Evolutionary conservation across 2,888 invertebrate genomes (phyloP), one percentile per base, ranked within the genome.

Genomic region (Andrena dorsata): DNA sequence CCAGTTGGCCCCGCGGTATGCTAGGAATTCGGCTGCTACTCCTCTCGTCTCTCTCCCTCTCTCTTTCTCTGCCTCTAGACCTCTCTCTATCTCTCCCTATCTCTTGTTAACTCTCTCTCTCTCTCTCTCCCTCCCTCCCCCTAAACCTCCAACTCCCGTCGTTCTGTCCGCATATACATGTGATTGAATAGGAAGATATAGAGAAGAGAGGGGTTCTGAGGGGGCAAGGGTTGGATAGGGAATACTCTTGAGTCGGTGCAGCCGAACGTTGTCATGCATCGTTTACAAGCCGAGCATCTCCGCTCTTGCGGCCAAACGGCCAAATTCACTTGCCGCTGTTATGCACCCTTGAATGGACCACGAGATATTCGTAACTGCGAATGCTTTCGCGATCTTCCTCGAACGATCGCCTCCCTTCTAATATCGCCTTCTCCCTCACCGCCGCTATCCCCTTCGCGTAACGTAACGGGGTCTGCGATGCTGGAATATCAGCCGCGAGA

Each of bases 1-100:
- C 93, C 93, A 93, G 93, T 93, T 89, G 91, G 93, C 80, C 92
- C 90, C 90, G 90, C 90, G 92, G 92, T 91, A 93, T 93, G 91
- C 90, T 84, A 87, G 92, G 92, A 92, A 93, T 93, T 92, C 88
- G 89, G 88, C 90, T 88, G 90, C 88, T 89, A 83, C 85, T 83
- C 80, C 63, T 41, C 26, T 30, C 51, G 71, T 68, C 84, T 85
- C 82, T 76, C 79, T 72, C 80, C 68, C 80, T 77, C 68, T 26
- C 71, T 75, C 73, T 20, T 32, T 66, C 51, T 64, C 41, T 58
- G n/a, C 64, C 41, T 16, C 41, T 41, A 41, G 41, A 41, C 41
- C 41, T 16, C 41, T 60, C 30, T 65, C 79, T 66, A 16, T 41
- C 80, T 76, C 77, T 63, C 80, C 61, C 76, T 83, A 71, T 72